Evolutionary conservation across 1,140 invertebrate species (phyloP).

Genomic region (Caenorhabditis inopinata): DNA sequence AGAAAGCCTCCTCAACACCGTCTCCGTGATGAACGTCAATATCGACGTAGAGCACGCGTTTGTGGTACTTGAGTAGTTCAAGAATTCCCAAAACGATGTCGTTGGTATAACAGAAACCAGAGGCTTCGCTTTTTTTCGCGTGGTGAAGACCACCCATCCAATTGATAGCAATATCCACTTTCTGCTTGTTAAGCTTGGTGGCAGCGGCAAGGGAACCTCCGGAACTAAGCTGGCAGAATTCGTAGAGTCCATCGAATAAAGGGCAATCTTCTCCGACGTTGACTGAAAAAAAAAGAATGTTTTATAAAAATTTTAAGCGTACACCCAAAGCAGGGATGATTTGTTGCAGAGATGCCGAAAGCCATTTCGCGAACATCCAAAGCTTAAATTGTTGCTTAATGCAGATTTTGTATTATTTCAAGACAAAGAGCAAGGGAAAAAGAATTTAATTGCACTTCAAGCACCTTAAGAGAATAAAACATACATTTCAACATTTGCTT

Average conservation of each 20-base stretch:
- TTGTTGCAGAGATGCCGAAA: too few relatives aligned
- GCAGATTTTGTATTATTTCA: too few relatives aligned
- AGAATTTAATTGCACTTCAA: too few relatives aligned
- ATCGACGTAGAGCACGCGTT: conserved; percentile 80
- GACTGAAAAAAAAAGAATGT: conserved; percentile 77
- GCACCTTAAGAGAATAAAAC: conserved; percentile 60
- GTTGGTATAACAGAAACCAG: conserved; percentile 95
- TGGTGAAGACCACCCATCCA: conserved; percentile 98
- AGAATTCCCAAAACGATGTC: conserved; percentile 92
- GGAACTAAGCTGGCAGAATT: conserved; percentile 94
- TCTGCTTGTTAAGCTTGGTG: conserved; percentile 91
- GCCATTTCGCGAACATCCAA: too few relatives aligned
- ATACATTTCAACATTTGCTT: conserved; percentile 99
- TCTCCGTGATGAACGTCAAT: conserved; percentile 91
- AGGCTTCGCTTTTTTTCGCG: conserved; percentile 93
- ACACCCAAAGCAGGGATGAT: too few relatives aligned
- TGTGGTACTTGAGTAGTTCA: conserved; percentile 77
- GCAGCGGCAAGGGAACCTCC: conserved; percentile 96
- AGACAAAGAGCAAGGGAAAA: too few relatives aligned
- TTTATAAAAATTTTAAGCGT: too few relatives aligned
- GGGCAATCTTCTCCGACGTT: conserved; percentile 99
- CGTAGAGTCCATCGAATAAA: conserved; percentile 92
- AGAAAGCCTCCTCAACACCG: conserved; percentile 89
- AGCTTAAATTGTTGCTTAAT: too few relatives aligned
- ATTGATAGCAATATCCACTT: conserved; percentile 95